Evolutionary conservation across 2,888 invertebrate species (phyloP).

Genomic region (Leucoma salicis): DNA sequence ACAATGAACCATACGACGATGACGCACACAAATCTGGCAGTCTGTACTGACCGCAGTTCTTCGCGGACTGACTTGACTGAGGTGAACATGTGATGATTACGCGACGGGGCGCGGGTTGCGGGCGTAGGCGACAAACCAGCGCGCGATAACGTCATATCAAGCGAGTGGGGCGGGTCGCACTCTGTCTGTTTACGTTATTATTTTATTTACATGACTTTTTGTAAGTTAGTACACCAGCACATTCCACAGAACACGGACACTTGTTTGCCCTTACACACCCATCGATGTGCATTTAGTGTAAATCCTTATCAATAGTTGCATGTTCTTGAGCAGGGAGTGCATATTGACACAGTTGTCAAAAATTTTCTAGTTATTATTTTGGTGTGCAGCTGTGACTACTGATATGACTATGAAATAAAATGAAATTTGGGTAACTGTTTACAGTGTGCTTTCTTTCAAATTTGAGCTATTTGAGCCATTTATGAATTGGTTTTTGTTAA

Average conservation of each 20-base stretch:
- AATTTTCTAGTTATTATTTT: constrained; percentile 36
- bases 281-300: constrained; percentile 72
- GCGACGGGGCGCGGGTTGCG: constrained; percentile 54
- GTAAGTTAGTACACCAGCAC: constrained; percentile 72
- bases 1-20: constrained; percentile 46
- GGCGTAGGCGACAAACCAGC: constrained; percentile 55
- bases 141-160: constrained; percentile 54
- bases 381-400: constrained; percentile 60
- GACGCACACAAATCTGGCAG: constrained; percentile 53
- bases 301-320: constrained; percentile 52
- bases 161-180: constrained; percentile 62
- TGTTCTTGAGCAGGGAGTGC: constrained; percentile 54
- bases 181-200: constrained; percentile 74
- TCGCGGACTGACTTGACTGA: constrained; percentile 16
- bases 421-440: constrained; percentile 72
- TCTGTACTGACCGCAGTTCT: too few relatives aligned
- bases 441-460: constrained; percentile 22
- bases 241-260: constrained; percentile 64
- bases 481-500: background rate
- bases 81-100: constrained; percentile 56
- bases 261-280: constrained; percentile 43
- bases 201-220: constrained; percentile 62
- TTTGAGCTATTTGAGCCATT: background rate
- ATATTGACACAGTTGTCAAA: constrained; percentile 46
- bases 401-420: constrained; percentile 76